Conservation (phyloP, 37 sponge, comb jelly and placozoan species). For the Eunapius fragilis region DNA sequence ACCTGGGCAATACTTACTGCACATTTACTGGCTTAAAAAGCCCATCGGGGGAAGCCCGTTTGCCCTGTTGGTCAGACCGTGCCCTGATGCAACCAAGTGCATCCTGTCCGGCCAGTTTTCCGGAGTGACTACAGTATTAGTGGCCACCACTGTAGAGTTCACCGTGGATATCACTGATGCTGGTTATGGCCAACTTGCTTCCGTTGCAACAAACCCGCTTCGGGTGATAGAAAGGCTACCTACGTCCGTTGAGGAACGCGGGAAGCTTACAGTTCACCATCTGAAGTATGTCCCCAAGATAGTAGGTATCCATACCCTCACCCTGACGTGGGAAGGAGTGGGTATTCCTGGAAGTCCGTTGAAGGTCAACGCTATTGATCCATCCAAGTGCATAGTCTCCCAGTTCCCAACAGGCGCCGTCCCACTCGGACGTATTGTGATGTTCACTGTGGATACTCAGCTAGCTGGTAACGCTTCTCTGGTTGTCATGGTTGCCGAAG, state of each 20-base stretch:
- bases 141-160: slow-evolving; percentile 54
- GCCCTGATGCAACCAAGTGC: slow-evolving; percentile 70
- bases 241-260: slow-evolving; percentile 40
- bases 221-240: slow-evolving; percentile 30
- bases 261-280: slow-evolving; percentile 31
- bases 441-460: slow-evolving; percentile 49
- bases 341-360: slow-evolving; percentile 77
- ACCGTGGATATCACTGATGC: slow-evolving; percentile 73
- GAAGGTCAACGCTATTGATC: slow-evolving; percentile 67
- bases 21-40: slow-evolving; percentile 39
- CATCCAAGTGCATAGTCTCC: slow-evolving; percentile 36
- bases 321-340: slow-evolving; percentile 40
- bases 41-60: slow-evolving; percentile 73
- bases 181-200: slow-evolving; percentile 60
- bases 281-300: slow-evolving; percentile 48
- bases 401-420: background rate
- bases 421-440: background rate
- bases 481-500: slow-evolving; percentile 24
- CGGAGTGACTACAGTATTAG: slow-evolving; percentile 5
- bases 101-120: slow-evolving; percentile 42
- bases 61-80: slow-evolving; percentile 30
- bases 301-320: slow-evolving; percentile 59
- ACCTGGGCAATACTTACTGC: slow-evolving; percentile 41
- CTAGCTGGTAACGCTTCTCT: slow-evolving; percentile 46
- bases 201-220: slow-evolving; percentile 54